Base-by-base conservation (phyloP, 2,888 invertebrate genomes). In the Nemoura dubitans region DNA sequence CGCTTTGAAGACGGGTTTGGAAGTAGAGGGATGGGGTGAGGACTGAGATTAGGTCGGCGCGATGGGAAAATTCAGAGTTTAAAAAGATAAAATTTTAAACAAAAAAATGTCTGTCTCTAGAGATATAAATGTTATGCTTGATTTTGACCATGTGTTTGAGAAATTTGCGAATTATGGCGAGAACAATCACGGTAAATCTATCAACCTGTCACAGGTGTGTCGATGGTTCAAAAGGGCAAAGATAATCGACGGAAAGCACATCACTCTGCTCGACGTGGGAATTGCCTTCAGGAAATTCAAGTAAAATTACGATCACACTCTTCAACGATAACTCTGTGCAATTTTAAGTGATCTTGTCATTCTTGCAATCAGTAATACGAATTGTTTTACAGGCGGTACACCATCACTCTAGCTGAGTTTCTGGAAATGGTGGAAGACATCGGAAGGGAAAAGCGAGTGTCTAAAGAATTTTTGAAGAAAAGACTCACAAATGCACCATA, bases 151-250 rank as follows among this genome's bases (percentile, higher is more conserved):
- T 81, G 88, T 88, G 86, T 90, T 89, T 86, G 77, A 88, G 25
- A 89, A 90, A 14, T 92, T 92, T 89, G 90, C 92, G 26, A 91
- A 91, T 89, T 92, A 92, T 88, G 92, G 92, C 0, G 92, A 92
- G 88, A 90, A 90, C 21, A 91, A 91, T 29, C 91, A 91, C 86
- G 92, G 92, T 0, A 91, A 90, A 87, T 88, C 89, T 27, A 90
- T 92, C 86, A 91, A 92, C 6, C 90, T 92, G 29, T 90, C 91
- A 5, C 92, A 92, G 88, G 91, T 91, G 81, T 92, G 92, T 89
- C 92, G 92, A 89, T 92, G 92, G 92, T 91, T 92, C 90, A 92
- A 92, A 87, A 92, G 92, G 88, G 92, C 92, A 14, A 91, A 91
- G 89, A 90, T 92, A 28, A 91, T 92, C 83, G 92, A 92, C 85